Base-by-base conservation (phyloP, 2,888 invertebrate species). In the Netelia fuscicornis region DNA sequence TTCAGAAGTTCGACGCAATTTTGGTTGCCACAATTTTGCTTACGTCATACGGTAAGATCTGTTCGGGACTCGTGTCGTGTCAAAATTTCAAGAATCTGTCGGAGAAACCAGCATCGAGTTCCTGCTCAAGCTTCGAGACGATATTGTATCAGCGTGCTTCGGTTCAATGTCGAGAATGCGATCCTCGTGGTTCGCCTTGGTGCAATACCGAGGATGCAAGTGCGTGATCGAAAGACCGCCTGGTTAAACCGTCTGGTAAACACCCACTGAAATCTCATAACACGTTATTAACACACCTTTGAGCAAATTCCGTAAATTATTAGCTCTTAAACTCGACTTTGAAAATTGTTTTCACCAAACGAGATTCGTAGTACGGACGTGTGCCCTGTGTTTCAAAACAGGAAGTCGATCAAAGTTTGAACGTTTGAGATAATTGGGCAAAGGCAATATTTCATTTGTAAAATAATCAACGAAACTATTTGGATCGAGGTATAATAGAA, bases 11-110 rank as follows among this genome's bases (percentile, higher is more conserved):
- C 56, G 70, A 56, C 70, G 17, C 70, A 30, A 17, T 30, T 37
- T 20, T 60, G 58, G 56, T 58, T 42, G 58, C 44, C 44, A 58
- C 72, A 72, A 58, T 72, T 72, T 72, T 60, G 44, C n/a, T 44
- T 62, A 62, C 42, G 42, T 23, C 2, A 64, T 64, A 52, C 52
- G 17, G 30, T 13, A 13, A 62, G 74, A 64, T 52, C 11, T 48
- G 23, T 11, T 65, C 37, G 17, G 11, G 13, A 60, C 17, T 17
- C 54, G n/a, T 23, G 17, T 20, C 37, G 17, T 54, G 54, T 65
- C 54, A 25, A n/a, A 10, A 23, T 23, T 42, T 10, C 25, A 62
- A 48, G 48, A 48, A 48, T 10, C 25, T 17, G 30, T 42, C 30
- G 48, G 48, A 42, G 25, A 60, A 20, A 10, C 11, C 0, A 3